These are phyloP conservation scores for Drosophila neutralis DNA, from an alignment of 2,888 invertebrate genomes.

Conservation along the genomic window DNA sequence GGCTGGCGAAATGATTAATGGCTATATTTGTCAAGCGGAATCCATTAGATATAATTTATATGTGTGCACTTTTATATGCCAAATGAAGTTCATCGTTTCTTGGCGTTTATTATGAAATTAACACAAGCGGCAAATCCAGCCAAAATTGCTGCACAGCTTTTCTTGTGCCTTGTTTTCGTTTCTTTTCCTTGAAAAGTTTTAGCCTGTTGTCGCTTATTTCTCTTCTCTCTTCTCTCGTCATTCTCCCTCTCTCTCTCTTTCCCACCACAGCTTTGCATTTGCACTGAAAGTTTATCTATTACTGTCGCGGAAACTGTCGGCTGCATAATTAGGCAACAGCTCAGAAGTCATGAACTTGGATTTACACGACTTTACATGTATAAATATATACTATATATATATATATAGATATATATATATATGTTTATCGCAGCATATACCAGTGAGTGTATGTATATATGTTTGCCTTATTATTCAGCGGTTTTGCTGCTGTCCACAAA, in stretches of 20 bases:
- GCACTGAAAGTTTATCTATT: slow-evolving; percentile 44
- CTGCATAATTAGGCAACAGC: slow-evolving; percentile 45
- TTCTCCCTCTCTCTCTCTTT: not conserved
- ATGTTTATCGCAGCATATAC: not conserved
- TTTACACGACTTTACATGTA: slow-evolving; percentile 8
- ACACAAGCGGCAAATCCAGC: slow-evolving; percentile 5
- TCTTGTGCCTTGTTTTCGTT: slow-evolving; percentile 6
- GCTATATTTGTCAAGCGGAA: slow-evolving; percentile 6
- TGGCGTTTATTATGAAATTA: slow-evolving; percentile 28
- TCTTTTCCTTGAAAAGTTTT: slow-evolving; percentile 23
- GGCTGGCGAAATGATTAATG: slow-evolving; percentile 45
- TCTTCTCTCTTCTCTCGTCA: not conserved
- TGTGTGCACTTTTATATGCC: slow-evolving; percentile 5
- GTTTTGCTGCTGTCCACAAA: slow-evolving; percentile 33
- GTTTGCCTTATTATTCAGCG: slow-evolving; percentile 8
- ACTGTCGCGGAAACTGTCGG: slow-evolving; percentile 14
- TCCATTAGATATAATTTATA: slow-evolving; percentile 13
- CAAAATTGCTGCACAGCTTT: slow-evolving; percentile 6
- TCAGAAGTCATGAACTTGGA: slow-evolving; percentile 29
- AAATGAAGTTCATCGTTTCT: slow-evolving; percentile 25
- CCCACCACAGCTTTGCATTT: slow-evolving; percentile 46
- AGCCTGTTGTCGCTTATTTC: slow-evolving; percentile 10
- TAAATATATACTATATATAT: not conserved
- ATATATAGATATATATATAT: not conserved
- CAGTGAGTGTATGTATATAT: not conserved